A percentile compares a stretch with the other conserved stretches of the same genome.
Evolutionary conservation across 2,113 vertebrate genomes (phyloP).

Genomic region (Amphiprion ocellaris): DNA sequence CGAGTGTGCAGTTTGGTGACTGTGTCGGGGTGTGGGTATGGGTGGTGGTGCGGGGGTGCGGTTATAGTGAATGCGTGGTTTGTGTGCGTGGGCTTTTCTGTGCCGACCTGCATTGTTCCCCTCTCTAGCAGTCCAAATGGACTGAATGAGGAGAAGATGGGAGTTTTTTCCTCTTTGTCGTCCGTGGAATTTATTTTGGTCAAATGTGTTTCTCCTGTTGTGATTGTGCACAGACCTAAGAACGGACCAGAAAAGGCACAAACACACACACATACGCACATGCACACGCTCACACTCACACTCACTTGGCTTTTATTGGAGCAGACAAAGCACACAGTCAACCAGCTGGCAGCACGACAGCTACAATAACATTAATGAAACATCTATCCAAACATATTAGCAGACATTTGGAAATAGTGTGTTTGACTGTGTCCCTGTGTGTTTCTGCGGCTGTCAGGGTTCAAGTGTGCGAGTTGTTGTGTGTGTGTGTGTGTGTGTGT

Average conservation of each 20-base stretch:
- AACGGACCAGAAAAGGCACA: constrained; percentile 25
- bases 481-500: constrained; percentile 17
- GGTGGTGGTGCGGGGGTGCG: constrained; percentile 9
- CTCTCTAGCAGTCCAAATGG: constrained; percentile 24
- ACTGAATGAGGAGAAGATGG: constrained; percentile 23
- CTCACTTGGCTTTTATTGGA: constrained; percentile 60
- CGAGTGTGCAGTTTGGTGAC: constrained; percentile 39
- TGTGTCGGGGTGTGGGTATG: constrained; percentile 2
- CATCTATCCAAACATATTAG: constrained; percentile 67
- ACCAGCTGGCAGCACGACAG: constrained; percentile 58
- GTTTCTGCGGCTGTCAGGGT: constrained; percentile 8
- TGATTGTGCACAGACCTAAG: constrained; percentile 44
- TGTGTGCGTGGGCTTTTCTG: neutral
- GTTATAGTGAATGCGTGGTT: constrained; percentile 7
- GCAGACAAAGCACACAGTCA: constrained; percentile 62
- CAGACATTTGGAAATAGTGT: constrained; percentile 21
- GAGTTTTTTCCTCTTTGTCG: constrained; percentile 22
- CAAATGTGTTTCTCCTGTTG: constrained; percentile 57
- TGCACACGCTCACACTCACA: neutral
- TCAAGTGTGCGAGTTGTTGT: neutral
- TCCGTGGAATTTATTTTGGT: constrained; percentile 40
- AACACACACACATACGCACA: neutral
- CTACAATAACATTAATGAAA: constrained; percentile 69
- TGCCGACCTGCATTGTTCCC: constrained; percentile 37
- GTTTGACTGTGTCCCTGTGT: constrained; percentile 33